Base-by-base conservation (phyloP, 2,797 vertebrate genomes). In the Syngnathus rostellatus region DNA sequence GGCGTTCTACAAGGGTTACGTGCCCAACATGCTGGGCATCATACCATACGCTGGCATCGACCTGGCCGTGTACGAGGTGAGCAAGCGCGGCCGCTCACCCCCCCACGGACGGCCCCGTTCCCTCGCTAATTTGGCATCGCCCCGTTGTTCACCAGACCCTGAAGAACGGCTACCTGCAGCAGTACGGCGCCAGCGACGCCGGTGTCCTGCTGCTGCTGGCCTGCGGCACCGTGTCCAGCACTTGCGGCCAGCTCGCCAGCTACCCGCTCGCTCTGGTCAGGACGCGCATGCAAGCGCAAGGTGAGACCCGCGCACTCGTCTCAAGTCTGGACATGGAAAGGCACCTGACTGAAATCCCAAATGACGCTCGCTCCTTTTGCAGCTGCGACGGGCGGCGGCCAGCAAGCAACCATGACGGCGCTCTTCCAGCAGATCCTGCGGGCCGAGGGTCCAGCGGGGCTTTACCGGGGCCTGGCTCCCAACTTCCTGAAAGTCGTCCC, bases 401-500 rank as follows among this genome's bases (percentile, higher is more conserved):
- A 91, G 0, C 88, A 93, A 64, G 79, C 87, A 72, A 92, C 92
- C 0, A 99, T 99, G 97, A 87, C 86, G 0, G 86, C 93, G 37
- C 92, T 98, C 72, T 96, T 99, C 88, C 93, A 81, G 70, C 94
- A 98, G 70, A 98, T 98, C 79, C 62, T 98, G 68, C 90, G 91
- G 89, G 94, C 89, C 0, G 97, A 99, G 72, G 96, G 97, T 11
- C 92, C 94, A 0, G 77, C 87, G 0, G 97, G 97, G 41, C 94
- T 99, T 50, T 98, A 99, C 84, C 88, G 97, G 54, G 97, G 97
- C 55, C 87, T 99, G 83, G 92, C 94, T 0, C 96, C 97, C 5
- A 99, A 99, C 88, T 99, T 98, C 68, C 94, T 98, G 83, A 99
- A 99, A 81, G 96, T 99, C 80, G 94, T 99, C 82, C 97, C 97